Evolutionary conservation across 2,888 invertebrate species (phyloP), one percentile per base, ranked within the genome.

Genomic region (Eristalis arbustorum): DNA sequence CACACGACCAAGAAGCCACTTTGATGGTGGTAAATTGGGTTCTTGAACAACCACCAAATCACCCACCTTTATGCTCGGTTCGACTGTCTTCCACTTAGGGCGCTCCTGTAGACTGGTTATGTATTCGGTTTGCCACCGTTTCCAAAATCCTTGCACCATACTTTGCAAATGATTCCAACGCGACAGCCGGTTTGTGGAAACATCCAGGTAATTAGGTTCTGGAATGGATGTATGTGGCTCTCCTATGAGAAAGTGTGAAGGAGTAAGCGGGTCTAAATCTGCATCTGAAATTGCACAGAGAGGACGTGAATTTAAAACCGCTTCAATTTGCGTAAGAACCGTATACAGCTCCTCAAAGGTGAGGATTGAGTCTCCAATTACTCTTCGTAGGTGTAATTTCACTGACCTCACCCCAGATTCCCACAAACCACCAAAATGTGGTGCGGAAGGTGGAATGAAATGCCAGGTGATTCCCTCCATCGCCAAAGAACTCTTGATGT

Each of bases 251-350:
- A n/a, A n/a, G n/a, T 78, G 77, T 23, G 88, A 69, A 6, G 72
- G 76, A 8, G 71, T 84, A 14, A 80, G 11, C 37, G 74, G 57
- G 37, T n/a, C 23, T 6, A 57, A 37, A 62, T 88, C 76, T 2
- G 67, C 25, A 28, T 88, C 88, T 3, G 66, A 67, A 4, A 75
- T 40, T 2, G n/a, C n/a, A 11, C 72, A 80, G 11, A 85, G 31
- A 2, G 81, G 75, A 22, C 75, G 14, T 14, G 64, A 69, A 56
- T 81, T 81, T 6, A n/a, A n/a, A n/a, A n/a, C n/a, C n/a, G n/a
- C n/a, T n/a, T n/a, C n/a, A n/a, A n/a, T 66, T 49, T 84, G 88
- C 1, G 88, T 59, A 0, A 88, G 59, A 0, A 88, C 14, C 1
- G 82, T 82, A 34, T 25, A 72, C 49, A 72, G 23, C 61, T 82